A percentile compares a stretch with the other conserved stretches of the same genome.
phyloP scores from a whole-genome alignment of 1,140 invertebrate genomes.

The Platorchestia sp. region DNA sequence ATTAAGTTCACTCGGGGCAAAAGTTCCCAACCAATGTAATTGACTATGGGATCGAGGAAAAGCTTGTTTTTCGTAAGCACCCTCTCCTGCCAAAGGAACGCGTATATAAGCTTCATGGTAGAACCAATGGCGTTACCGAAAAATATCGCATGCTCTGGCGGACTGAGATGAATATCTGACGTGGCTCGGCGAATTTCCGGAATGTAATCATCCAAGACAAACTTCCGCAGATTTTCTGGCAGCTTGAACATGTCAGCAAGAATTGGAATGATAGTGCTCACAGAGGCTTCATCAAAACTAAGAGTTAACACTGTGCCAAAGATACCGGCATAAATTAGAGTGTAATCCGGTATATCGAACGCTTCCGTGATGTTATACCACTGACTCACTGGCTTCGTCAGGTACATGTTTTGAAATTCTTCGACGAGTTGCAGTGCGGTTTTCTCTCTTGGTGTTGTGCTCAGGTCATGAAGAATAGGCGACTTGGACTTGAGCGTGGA shows the following conservation, averaged over 20 bases:
- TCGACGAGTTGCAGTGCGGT: constrained; percentile 3
- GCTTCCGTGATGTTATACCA: constrained; percentile 37
- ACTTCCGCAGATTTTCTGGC: not conserved
- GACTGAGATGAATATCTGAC: not conserved
- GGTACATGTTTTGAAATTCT: constrained; percentile 38
- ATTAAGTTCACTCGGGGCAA: constrained; percentile 3
- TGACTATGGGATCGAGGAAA: constrained; percentile 8
- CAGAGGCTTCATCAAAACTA: not conserved
- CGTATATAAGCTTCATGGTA: constrained; percentile 26
- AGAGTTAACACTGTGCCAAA: not conserved
- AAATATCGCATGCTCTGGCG: not conserved
- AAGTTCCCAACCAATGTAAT: not conserved
- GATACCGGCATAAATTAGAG: constrained; percentile 22
- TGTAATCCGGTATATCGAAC: constrained; percentile 42
- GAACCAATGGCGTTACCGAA: not conserved
- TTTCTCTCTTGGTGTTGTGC: not conserved
- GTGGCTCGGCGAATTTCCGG: constrained; percentile 3
- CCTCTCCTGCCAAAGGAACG: constrained; percentile 25
- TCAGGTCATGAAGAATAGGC: constrained; percentile 2
- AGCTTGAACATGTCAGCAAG: constrained; percentile 9
- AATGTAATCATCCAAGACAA: constrained; percentile 4
- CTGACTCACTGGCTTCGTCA: constrained; percentile 14
- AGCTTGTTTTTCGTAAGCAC: not conserved
- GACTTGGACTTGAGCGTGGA: not conserved
- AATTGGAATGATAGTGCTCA: not conserved